These are phyloP conservation scores for Mya arenaria DNA, from an alignment of 1,140 invertebrate genomes.

Conservation along the genomic window DNA sequence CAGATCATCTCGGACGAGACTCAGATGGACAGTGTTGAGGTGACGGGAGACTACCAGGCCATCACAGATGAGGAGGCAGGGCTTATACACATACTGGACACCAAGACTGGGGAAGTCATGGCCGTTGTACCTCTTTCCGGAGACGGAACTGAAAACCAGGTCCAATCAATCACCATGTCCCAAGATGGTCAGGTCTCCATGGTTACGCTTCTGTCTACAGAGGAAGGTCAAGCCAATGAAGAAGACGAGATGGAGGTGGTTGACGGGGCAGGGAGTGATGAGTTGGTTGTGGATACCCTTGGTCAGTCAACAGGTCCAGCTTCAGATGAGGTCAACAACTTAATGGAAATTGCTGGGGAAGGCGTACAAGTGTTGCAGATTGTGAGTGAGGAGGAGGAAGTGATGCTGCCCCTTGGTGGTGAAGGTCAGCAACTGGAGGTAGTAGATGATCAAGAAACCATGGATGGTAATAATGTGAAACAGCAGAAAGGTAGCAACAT, in stretches of 20 bases:
- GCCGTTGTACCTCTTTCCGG: slow-evolving; percentile 56
- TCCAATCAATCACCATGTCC: slow-evolving; percentile 49
- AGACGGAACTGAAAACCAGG: slow-evolving; percentile 24
- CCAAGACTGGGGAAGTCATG: slow-evolving; percentile 65
- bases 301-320: not conserved
- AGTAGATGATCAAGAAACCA: too few species aligned
- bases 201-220: slow-evolving; percentile 34
- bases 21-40: slow-evolving; percentile 60
- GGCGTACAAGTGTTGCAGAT: not conserved
- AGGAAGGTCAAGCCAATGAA: not conserved
- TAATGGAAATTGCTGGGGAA: not conserved
- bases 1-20: slow-evolving; percentile 68
- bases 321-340: not conserved
- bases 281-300: not conserved
- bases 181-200: slow-evolving; percentile 44
- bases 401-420: too few species aligned
- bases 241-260: not conserved
- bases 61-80: slow-evolving; percentile 58
- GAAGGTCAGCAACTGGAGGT: too few species aligned
- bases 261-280: too few species aligned
- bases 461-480: too few species aligned
- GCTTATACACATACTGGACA: slow-evolving; percentile 67
- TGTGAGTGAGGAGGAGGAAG: not conserved
- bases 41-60: slow-evolving; percentile 66
- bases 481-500: too few species aligned